Percentiles rank a stretch among this genome's conserved stretches.
phyloP scores from a whole-genome alignment of 2,888 invertebrate species.

The Chaetogeoica ovagalla region DNA sequence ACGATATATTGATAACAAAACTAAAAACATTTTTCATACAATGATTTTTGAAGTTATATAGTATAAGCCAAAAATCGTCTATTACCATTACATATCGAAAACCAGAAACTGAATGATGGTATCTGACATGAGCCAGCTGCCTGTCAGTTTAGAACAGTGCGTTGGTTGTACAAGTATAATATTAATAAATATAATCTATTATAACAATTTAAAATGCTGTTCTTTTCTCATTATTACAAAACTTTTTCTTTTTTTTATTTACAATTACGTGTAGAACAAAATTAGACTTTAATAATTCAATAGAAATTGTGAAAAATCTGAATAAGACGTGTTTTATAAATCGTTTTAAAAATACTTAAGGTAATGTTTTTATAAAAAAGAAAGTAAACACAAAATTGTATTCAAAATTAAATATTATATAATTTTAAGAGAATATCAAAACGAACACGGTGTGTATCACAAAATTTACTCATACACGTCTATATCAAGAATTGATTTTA shows the following conservation, averaged over 20 bases:
- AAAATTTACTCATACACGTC: not conserved
- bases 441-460: not conserved
- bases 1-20: too few relatives aligned
- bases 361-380: not conserved
- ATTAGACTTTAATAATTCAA: not conserved
- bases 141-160: too few relatives aligned
- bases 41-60: too few relatives aligned
- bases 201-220: too few relatives aligned
- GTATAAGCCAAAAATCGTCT: too few relatives aligned
- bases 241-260: not conserved
- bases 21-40: too few relatives aligned
- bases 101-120: too few relatives aligned
- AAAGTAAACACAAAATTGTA: not conserved
- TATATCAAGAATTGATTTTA: not conserved
- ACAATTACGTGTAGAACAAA: not conserved
- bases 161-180: too few relatives aligned
- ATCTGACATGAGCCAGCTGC: too few relatives aligned
- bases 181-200: too few relatives aligned
- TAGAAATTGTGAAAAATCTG: not conserved
- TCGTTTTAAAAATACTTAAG: not conserved
- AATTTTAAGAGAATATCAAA: not conserved
- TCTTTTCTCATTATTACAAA: not conserved
- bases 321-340: not conserved
- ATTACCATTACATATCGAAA: too few relatives aligned
- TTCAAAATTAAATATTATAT: conserved; percentile 6